These are phyloP conservation scores for Parus major DNA, from an alignment of 2,113 vertebrate species.

Conservation along the genomic window DNA sequence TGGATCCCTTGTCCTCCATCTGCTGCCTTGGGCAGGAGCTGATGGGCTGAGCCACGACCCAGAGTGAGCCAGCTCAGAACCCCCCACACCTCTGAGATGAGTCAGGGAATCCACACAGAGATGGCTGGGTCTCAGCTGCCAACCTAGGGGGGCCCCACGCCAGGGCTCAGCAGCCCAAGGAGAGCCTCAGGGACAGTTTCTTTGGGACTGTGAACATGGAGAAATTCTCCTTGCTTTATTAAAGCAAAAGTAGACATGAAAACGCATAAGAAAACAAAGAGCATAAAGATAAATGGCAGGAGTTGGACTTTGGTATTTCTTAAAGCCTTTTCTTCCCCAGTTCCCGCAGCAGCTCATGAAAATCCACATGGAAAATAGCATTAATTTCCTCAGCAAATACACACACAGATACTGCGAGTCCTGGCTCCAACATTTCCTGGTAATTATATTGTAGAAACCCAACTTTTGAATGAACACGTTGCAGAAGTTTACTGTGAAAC, in stretches of 20 bases:
- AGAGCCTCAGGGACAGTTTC: not conserved
- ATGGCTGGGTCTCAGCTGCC: accelerated
- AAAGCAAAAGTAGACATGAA: constrained; percentile 51
- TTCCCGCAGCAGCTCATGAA: constrained; percentile 26
- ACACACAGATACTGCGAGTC: not conserved
- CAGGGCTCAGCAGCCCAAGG: not conserved
- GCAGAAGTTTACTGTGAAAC: not conserved
- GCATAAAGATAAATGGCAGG: not conserved
- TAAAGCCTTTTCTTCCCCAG: not conserved
- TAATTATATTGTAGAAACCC: not conserved
- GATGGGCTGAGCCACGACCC: not conserved
- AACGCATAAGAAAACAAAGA: constrained; percentile 29
- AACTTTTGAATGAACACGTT: not conserved
- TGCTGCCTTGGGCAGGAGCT: not conserved
- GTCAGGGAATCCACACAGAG: not conserved
- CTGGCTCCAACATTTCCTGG: not conserved
- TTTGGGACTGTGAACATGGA: not conserved
- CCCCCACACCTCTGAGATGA: not conserved
- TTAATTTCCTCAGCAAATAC: not conserved
- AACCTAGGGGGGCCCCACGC: too few relatives aligned
- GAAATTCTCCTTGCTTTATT: constrained; percentile 42
- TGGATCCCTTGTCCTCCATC: not conserved
- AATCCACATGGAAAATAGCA: not conserved
- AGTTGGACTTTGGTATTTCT: constrained; percentile 43
- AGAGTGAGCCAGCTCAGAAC: not conserved